Conservation (phyloP, 2,888 invertebrate species). For the Leptinotarsa peninsularis region DNA sequence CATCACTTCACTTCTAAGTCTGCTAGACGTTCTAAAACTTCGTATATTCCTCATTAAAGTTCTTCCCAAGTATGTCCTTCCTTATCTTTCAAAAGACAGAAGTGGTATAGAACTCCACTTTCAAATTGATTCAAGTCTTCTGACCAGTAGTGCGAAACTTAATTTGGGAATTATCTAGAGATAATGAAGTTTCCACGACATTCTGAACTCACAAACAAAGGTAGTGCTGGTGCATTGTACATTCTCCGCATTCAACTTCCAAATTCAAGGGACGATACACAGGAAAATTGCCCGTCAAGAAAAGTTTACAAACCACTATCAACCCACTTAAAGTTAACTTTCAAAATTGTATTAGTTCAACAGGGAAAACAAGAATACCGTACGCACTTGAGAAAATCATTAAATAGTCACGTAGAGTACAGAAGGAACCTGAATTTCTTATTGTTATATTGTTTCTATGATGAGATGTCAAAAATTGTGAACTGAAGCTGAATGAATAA, state of each 20-base stretch:
- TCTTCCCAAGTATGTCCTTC: neutral
- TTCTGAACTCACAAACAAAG: conserved; percentile 46
- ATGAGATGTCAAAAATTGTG: no score
- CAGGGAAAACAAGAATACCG: neutral
- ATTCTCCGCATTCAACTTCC: conserved; percentile 40
- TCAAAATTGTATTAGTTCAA: conserved; percentile 25
- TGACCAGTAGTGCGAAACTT: conserved; percentile 54
- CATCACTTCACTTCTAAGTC: neutral
- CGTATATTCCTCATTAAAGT: neutral
- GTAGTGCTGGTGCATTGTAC: conserved; percentile 53
- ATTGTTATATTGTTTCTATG: no score
- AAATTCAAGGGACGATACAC: conserved; percentile 31
- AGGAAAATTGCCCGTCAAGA: conserved; percentile 39
- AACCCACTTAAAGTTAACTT: conserved; percentile 27
- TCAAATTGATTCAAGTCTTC: conserved; percentile 43
- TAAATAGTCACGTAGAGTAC: no score
- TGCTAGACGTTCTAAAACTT: neutral
- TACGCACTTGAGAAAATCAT: neutral
- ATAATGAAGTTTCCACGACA: conserved; percentile 52
- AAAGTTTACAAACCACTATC: conserved; percentile 22
- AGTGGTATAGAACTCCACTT: conserved; percentile 34
- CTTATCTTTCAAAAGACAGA: conserved; percentile 34
- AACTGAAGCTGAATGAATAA: no score
- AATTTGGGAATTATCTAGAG: conserved; percentile 53
- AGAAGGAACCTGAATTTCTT: no score